Conservation (phyloP, 1,140 invertebrate genomes). For the Pteromalus puparum region DNA sequence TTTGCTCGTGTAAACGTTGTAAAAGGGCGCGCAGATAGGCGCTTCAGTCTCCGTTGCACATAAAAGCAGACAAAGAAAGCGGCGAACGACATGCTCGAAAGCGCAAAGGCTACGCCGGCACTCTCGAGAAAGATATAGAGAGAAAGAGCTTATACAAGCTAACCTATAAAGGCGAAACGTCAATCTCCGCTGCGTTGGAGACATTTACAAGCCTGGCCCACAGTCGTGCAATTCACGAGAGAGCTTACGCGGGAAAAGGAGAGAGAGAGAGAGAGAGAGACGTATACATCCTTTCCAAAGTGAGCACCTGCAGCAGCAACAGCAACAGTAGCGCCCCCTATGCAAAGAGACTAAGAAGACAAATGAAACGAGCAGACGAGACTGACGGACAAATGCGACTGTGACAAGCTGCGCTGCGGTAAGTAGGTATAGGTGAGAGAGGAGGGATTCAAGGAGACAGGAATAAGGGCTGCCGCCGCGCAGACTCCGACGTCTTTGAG, state of each 20-base stretch:
- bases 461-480: not conserved
- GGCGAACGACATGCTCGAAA: conserved; percentile 9
- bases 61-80: conserved; percentile 8
- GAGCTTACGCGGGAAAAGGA: not conserved
- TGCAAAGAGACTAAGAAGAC: not conserved
- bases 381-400: not conserved
- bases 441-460: not conserved
- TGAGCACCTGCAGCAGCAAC: not conserved
- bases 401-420: not conserved
- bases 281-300: not conserved
- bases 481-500: too few relatives aligned
- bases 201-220: not conserved
- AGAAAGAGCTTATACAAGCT: not conserved
- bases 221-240: not conserved
- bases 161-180: conserved; percentile 12
- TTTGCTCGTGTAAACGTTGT: not conserved
- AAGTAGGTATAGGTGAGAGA: too few relatives aligned
- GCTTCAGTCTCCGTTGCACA: not conserved
- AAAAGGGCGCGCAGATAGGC: not conserved
- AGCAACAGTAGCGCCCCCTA: not conserved
- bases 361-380: not conserved
- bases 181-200: conserved; percentile 2
- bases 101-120: not conserved
- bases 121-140: not conserved
- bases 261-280: not conserved